Evolutionary conservation across 2,113 vertebrate genomes (phyloP), one percentile per base, ranked within the genome.

Genomic region (Hepsetus odoe): DNA sequence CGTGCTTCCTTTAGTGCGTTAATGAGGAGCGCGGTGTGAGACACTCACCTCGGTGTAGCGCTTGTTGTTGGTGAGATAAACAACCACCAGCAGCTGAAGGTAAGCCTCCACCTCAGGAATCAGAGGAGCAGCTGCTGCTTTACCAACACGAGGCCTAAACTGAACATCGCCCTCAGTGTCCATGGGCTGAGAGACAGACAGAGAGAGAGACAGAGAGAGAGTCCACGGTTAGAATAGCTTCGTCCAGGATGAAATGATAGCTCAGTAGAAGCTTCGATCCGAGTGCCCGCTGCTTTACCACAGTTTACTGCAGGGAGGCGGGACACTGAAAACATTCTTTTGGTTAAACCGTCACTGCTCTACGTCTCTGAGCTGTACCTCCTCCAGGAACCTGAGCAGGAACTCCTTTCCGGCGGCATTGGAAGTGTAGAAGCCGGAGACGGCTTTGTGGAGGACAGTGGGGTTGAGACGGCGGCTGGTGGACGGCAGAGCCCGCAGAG

Each of bases 91-190:
- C 53, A 99, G 95, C 74, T 99, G 98, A 1, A 99, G 94, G 76
- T 98, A 99, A 0, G 96, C 91, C 86, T 99, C 98, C 75, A 97
- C 97, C 83, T 99, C 98, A 0, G 98, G 98, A 74, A 99, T 85
- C 14, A 99, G 94, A 0, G 97, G 96, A 3, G 90, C 88, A 0
- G 95, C 87, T 0, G 97, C 97, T 0, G 97, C 95, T 73, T 99
- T 99, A 2, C 97, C 98, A 0, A 92, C 96, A 42, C 98, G 90
- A 0, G 98, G 98, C 5, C 97, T 94, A 69, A 99, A 99, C 88
- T 93, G 96, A 72, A 97, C 88, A 22, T 99, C 97, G 0, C 95
- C 96, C 6, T 99, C 97, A 0, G 90, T 95, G 85, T 99, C 98
- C 96, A 98, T 98, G 26, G 96, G 95, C 98, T 99, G 85, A n/a